Percentiles rank a stretch among this genome's conserved stretches.
Conservation (phyloP, 2,888 invertebrate genomes). For the Panzeria rudis region DNA sequence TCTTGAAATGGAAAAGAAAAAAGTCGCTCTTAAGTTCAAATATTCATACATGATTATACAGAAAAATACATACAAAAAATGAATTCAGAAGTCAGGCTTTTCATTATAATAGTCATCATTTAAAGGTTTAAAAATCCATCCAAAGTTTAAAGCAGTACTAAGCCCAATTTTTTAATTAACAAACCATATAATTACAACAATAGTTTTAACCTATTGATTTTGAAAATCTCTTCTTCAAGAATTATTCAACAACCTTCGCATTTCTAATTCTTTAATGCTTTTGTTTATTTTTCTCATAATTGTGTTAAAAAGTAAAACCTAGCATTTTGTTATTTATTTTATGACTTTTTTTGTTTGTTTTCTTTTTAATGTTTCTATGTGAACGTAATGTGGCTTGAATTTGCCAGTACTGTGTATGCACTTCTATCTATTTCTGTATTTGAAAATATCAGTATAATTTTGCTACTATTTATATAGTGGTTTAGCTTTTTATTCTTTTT, state of each 20-base stretch:
- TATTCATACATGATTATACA: too few relatives aligned
- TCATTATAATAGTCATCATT: too few relatives aligned
- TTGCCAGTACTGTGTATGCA: not conserved
- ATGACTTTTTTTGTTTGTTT: not conserved
- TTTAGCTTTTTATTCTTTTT: slow-evolving; percentile 9
- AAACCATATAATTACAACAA: too few relatives aligned
- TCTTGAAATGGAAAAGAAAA: too few relatives aligned
- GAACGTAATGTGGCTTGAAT: not conserved
- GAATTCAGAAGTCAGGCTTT: too few relatives aligned
- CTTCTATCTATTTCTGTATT: not conserved
- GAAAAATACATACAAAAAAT: too few relatives aligned
- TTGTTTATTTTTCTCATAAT: slow-evolving; percentile 1
- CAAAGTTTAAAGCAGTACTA: too few relatives aligned
- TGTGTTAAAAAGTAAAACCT: not conserved
- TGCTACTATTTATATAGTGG: slow-evolving; percentile 8
- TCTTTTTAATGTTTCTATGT: not conserved
- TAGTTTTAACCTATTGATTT: not conserved
- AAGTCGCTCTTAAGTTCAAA: too few relatives aligned
- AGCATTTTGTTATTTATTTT: slow-evolving; percentile 10
- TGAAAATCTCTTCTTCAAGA: not conserved
- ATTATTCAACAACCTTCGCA: not conserved
- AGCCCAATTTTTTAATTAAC: too few relatives aligned
- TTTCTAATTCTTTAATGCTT: not conserved
- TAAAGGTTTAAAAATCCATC: too few relatives aligned
- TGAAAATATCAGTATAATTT: slow-evolving; percentile 12